phyloP scores from a whole-genome alignment of 2,113 vertebrate genomes.

The Entelurus aequoreus region DNA sequence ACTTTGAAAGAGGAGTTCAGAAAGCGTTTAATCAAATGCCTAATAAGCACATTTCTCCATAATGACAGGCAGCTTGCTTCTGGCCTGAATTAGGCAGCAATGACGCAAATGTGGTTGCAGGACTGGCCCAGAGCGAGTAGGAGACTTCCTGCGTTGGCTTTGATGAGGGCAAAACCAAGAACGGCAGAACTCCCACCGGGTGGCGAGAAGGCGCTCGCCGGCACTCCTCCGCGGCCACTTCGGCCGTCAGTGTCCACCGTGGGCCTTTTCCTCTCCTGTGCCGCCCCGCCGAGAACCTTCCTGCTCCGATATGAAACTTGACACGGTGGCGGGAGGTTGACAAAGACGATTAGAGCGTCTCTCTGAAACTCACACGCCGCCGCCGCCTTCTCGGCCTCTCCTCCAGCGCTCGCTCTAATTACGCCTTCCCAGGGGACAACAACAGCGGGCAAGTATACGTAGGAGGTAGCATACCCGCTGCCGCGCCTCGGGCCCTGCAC shows the following conservation, averaged over 20 bases:
- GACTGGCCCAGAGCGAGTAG: conserved; percentile 34
- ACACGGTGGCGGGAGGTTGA: conserved; percentile 70
- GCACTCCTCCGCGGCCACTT: conserved; percentile 53
- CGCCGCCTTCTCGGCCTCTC: conserved; percentile 39
- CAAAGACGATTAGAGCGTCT: conserved; percentile 69
- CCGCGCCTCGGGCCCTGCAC: conserved; percentile 31
- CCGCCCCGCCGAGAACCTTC: conserved; percentile 39
- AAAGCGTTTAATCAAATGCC: too few relatives aligned
- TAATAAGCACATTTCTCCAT: conserved; percentile 5
- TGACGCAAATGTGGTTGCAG: conserved; percentile 51
- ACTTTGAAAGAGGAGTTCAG: too few relatives aligned
- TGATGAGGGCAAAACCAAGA: conserved; percentile 55
- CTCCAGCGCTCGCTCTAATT: conserved; percentile 38
- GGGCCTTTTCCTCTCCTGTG: not conserved
- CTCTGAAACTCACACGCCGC: conserved; percentile 29
- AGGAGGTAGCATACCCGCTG: conserved; percentile 26
- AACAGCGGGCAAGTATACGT: conserved; percentile 37
- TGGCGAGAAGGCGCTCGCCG: conserved; percentile 39
- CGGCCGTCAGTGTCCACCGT: conserved; percentile 16
- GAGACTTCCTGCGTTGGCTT: conserved; percentile 34
- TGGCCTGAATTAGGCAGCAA: conserved; percentile 48
- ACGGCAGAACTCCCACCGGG: conserved; percentile 50
- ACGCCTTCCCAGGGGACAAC: conserved; percentile 38
- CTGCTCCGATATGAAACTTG: conserved; percentile 66
- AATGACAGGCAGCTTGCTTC: conserved; percentile 21